These are phyloP conservation scores for Daphoenositta chrysoptera DNA, from an alignment of 2,113 vertebrate species.

Conservation along the genomic window DNA sequence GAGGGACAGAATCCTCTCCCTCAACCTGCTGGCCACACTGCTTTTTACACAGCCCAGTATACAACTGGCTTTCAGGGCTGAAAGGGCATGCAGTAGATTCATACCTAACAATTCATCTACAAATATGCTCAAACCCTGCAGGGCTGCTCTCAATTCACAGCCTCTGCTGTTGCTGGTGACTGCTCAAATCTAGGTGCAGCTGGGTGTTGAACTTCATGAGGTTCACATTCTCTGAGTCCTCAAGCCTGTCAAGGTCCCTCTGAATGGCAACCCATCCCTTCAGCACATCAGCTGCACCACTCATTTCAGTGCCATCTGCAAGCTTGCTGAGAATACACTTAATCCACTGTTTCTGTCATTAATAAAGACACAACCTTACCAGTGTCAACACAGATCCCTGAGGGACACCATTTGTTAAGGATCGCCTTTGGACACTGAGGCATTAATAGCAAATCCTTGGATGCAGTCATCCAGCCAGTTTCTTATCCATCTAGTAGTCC, in stretches of 20 bases:
- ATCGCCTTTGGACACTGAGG: background rate
- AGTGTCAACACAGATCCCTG: fast-evolving
- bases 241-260: background rate
- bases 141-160: background rate
- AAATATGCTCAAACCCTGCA: background rate
- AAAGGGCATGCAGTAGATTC: background rate
- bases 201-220: background rate
- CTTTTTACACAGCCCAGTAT: background rate
- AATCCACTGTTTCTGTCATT: background rate
- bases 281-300: background rate
- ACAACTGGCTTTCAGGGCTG: background rate
- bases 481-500: background rate
- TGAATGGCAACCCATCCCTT: background rate
- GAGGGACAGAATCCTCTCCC: background rate
- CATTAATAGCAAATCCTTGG: background rate
- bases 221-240: background rate
- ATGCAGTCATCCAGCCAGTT: background rate
- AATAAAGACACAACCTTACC: background rate
- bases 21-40: background rate
- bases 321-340: background rate
- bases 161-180: background rate
- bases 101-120: background rate
- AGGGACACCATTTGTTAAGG: background rate
- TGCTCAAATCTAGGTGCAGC: background rate
- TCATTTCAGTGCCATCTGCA: background rate